These are phyloP conservation scores for Gnathochromis pfefferi DNA, from an alignment of 2,113 vertebrate species.

Conservation along the genomic window DNA sequence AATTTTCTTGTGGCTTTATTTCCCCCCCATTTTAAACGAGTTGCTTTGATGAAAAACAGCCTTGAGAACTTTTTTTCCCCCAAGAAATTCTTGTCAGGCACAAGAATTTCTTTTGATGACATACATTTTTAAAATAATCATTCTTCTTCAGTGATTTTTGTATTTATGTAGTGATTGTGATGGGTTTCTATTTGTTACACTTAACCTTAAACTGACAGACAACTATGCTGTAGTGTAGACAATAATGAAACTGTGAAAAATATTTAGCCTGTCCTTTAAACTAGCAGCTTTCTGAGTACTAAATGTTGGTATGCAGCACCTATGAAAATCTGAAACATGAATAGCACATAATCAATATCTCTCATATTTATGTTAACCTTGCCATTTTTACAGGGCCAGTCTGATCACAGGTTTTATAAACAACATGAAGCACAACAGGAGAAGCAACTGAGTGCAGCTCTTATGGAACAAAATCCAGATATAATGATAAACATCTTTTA, in stretches of 20 bases:
- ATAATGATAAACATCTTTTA: background rate
- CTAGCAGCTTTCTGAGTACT: background rate
- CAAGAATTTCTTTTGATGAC: background rate
- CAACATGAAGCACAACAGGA: background rate
- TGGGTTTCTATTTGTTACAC: background rate
- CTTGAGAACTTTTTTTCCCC: background rate
- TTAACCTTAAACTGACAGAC: background rate
- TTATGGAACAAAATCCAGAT: background rate
- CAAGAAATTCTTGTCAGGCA: background rate
- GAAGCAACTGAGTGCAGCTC: background rate
- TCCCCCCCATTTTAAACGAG: background rate
- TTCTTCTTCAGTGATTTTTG: background rate
- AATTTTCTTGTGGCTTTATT: background rate
- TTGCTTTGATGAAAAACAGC: slow-evolving; percentile 3
- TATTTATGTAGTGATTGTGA: background rate
- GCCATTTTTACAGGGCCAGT: background rate
- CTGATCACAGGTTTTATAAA: background rate
- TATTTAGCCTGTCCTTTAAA: background rate
- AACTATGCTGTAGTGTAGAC: background rate
- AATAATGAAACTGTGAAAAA: background rate
- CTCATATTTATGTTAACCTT: background rate
- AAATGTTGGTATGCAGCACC: background rate
- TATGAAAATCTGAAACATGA: background rate
- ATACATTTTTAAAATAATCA: background rate
- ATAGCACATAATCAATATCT: background rate